Base-by-base conservation (phyloP, 1,140 invertebrate genomes). In the Drosophila virilis region DNA sequence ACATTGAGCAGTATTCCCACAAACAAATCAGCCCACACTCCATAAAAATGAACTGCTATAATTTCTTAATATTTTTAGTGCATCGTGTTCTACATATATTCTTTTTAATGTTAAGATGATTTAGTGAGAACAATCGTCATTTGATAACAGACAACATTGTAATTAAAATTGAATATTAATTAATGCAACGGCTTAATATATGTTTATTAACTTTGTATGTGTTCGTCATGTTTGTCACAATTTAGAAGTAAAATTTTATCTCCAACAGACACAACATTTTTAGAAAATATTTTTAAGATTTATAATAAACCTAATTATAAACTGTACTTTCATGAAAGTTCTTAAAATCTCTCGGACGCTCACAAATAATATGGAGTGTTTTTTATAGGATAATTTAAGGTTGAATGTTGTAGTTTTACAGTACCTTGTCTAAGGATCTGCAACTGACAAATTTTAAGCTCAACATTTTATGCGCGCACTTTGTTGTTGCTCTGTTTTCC, bases 1-100 rank as follows among this genome's bases (percentile, higher is more conserved):
- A 58, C 43, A 57, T 37, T 2, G 46, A 74, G 48, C 77, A 78
- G 77, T 78, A 78, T 78, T 78, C 51, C 51, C 52, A 68, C 33
- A 42, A 43, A n/a, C 10, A 33, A 54, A 32, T 22, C 12, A 17
- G 17, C n/a, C 42, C 33, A 35, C 13, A 22, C n/a, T 52, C 22
- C 61, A 65, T 43, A 13, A 33, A 17, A 15, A 13, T 13, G 35
- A 37, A 28, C 22, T 28, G 5, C 22, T 28, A 5, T 28, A 5
- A 28, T 28, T 28, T 37, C 9, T 37, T 9, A 37, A 37, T 37
- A 28, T 37, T 37, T 3, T 8, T 8, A 37, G 35, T 37, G 35
- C 35, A 37, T 37, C 35, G 22, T 28, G 35, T 37, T 37, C 35
- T 37, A 37, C 8, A 8, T 9, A 8, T 37, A 8, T 13, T 6